Conservation (phyloP, 2,888 invertebrate genomes). For the Polydrusus tereticollis region DNA sequence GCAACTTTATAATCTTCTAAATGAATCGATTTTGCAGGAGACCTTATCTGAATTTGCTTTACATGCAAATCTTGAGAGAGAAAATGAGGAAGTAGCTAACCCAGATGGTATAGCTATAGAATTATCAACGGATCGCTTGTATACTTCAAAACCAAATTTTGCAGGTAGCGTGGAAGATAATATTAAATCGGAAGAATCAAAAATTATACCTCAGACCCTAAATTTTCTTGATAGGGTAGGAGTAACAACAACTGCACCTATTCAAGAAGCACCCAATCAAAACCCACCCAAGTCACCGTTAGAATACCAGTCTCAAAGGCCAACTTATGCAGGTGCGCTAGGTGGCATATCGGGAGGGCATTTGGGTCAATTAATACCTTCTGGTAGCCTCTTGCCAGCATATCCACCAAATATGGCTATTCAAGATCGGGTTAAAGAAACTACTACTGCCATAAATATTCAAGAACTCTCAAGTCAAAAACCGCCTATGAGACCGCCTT, state of each 20-base stretch:
- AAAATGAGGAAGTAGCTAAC: neutral
- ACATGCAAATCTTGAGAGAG: neutral
- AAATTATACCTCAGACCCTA: neutral
- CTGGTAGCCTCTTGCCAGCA: conserved; percentile 19
- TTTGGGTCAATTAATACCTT: conserved; percentile 32
- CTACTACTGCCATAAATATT: neutral
- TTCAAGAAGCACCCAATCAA: neutral
- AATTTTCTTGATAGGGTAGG: neutral
- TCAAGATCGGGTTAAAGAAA: neutral
- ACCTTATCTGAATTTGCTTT: neutral
- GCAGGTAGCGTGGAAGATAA: neutral
- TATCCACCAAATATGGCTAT: neutral
- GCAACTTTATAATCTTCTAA: neutral
- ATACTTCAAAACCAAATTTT: conserved; percentile 21
- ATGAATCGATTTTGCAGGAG: neutral
- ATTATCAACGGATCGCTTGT: neutral
- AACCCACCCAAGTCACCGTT: neutral
- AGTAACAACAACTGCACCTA: neutral
- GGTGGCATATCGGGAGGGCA: conserved; percentile 15
- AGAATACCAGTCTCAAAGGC: conserved; percentile 11
- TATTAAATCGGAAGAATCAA: neutral
- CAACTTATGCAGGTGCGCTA: conserved; percentile 1
- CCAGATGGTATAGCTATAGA: neutral
- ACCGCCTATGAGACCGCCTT: neutral
- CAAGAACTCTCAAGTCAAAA: neutral